These are phyloP conservation scores for Propithecus perrieri DNA, from an alignment of 2,797 vertebrate genomes.

Conservation along the genomic window DNA sequence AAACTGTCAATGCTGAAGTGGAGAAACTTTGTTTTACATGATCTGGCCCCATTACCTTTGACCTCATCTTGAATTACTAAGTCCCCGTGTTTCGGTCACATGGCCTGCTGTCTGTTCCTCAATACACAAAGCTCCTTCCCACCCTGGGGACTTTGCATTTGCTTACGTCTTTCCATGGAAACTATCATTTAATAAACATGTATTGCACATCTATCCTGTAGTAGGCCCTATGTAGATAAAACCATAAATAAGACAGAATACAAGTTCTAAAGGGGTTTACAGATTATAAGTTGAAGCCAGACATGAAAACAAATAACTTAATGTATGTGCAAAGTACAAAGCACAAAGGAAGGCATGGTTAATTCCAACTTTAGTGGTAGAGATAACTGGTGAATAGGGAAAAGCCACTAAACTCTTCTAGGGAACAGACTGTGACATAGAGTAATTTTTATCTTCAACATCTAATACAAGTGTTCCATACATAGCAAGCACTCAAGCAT, in stretches of 20 bases:
- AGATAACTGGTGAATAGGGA: not conserved
- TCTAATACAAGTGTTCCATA: not conserved
- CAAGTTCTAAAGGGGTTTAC: not conserved
- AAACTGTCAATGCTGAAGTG: not conserved
- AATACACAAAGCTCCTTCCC: not conserved
- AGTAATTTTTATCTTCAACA: not conserved
- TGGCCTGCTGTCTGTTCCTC: not conserved
- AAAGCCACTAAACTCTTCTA: not conserved
- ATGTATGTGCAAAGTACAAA: not conserved
- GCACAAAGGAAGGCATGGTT: not conserved
- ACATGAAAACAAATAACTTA: not conserved
- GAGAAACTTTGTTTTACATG: not conserved
- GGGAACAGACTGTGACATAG: not conserved
- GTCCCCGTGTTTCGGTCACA: not conserved
- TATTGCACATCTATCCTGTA: not conserved
- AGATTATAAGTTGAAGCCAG: not conserved
- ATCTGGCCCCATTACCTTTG: not conserved
- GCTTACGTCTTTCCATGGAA: not conserved
- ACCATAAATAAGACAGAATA: not conserved
- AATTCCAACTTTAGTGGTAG: not conserved
- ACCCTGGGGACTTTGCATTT: not conserved
- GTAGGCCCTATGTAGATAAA: not conserved
- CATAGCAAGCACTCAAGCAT: not conserved
- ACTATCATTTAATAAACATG: conserved; percentile 1
- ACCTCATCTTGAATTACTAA: not conserved